Base-by-base conservation (phyloP, 2,113 vertebrate genomes). In the Australoheros scitulus region DNA sequence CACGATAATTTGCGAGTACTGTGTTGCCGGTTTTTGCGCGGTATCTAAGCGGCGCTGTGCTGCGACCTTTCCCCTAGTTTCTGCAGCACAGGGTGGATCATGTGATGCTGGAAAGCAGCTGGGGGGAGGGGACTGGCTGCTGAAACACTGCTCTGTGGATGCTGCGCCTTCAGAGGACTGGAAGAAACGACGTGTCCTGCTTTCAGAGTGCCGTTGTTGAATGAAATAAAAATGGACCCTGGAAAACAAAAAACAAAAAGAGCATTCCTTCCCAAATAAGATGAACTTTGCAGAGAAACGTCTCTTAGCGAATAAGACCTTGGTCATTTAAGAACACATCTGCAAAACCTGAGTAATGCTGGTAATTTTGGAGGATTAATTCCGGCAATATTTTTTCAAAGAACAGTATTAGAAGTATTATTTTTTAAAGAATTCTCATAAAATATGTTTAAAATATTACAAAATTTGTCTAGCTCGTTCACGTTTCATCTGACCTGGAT, bases 31-130 rank as follows among this genome's bases (percentile, higher is more conserved):
- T 80, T 82, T 36, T 83, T n/a, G 2, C 11, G 47, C 43, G 18
- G 82, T 87, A 50, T 88, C 59, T n/a, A 77, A 80, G 88, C 88
- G 90, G 89, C 75, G 70, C 38, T 84, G 79, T 60, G 76, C 92
- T 29, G 90, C 91, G 94, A 96, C 95, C 96, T 96, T 96, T 96
- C 94, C 92, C 96, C 96, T 65, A 96, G 93, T 96, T 96, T 91
- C 92, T 87, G 91, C 92, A 59, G 90, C 91, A 70, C 81, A 80
- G 93, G 88, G 80, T 55, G 74, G 83, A 85, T 95, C 95, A 96
- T 91, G 95, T 96, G 95, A 95, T 83, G 90, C 5, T 65, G 72
- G 52, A 70, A 80, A 84, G 77, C 55, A 41, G 89, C 80, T 72
- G 91, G 89, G 93, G 93, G 93, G 91, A 88, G 81, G 93, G 93